A percentile compares a stretch with the other conserved stretches of the same genome.
Evolutionary conservation across 2,113 vertebrate species (phyloP).

Genomic region (Ictalurus punctatus): DNA sequence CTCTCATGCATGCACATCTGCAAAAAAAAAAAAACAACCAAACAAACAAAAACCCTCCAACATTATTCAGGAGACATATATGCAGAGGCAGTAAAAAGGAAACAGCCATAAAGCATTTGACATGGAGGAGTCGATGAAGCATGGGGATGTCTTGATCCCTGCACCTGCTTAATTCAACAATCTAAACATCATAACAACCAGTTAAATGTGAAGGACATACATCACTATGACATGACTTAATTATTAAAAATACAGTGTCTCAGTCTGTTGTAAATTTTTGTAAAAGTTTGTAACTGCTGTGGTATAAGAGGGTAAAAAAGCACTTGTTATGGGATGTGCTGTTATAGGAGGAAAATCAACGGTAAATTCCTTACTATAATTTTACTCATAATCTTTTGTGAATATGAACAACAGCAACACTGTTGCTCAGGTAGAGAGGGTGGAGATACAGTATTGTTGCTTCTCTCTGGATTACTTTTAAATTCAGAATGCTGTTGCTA

Average conservation of each 20-base stretch:
- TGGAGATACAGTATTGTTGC: background rate
- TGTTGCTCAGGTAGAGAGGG: too few species aligned
- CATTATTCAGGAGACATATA: background rate
- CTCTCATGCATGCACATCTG: background rate
- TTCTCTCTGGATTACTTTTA: background rate
- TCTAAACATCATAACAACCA: background rate
- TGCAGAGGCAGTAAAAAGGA: background rate
- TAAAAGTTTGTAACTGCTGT: background rate
- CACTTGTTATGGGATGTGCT: background rate
- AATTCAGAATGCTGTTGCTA: background rate
- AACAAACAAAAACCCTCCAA: background rate
- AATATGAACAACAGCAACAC: background rate
- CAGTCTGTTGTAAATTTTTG: background rate
- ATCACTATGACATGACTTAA: background rate
- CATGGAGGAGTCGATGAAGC: background rate
- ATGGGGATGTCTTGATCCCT: background rate
- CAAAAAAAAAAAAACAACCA: background rate
- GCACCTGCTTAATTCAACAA: background rate
- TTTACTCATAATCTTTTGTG: background rate
- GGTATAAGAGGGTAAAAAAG: background rate
- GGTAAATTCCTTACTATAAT: background rate
- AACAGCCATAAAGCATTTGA: background rate
- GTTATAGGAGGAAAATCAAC: background rate
- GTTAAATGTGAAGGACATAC: background rate
- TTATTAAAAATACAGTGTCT: background rate